phyloP scores from a whole-genome alignment of 2,797 vertebrate species.

The Ctenochaetus hawaiiensis region DNA sequence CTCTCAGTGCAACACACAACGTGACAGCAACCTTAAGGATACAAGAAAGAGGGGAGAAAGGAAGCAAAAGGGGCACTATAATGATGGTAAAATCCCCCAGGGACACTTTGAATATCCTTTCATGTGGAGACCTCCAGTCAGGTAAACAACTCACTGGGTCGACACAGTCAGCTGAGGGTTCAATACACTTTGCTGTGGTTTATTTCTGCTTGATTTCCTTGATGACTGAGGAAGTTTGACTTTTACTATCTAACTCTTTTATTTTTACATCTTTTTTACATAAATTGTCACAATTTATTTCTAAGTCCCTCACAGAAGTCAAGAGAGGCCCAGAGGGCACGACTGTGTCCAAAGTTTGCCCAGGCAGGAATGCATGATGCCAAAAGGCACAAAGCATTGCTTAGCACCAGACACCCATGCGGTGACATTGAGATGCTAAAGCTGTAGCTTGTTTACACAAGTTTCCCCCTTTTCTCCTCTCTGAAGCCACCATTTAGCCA shows the following conservation, averaged over 20 bases:
- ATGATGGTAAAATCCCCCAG: conserved; percentile 45
- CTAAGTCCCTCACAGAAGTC: conserved; percentile 15
- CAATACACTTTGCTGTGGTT: conserved; percentile 29
- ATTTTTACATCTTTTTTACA: background rate
- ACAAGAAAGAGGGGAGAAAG: conserved; percentile 34
- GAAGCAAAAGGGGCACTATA: conserved; percentile 37
- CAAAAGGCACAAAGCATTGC: conserved; percentile 70
- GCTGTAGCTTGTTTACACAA: conserved; percentile 86
- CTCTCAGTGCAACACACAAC: conserved; percentile 54
- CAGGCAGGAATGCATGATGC: conserved; percentile 66
- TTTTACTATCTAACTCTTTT: background rate
- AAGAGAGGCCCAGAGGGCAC: conserved; percentile 24
- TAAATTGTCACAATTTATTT: background rate
- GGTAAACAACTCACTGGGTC: conserved; percentile 51
- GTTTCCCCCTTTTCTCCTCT: conserved; percentile 78
- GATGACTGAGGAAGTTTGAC: background rate
- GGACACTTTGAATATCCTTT: conserved; percentile 29
- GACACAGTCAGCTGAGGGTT: conserved; percentile 38
- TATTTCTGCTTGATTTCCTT: background rate
- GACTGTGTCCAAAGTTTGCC: conserved; percentile 75
- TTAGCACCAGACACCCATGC: conserved; percentile 82
- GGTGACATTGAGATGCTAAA: conserved; percentile 85
- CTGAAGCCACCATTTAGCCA: conserved; percentile 80
- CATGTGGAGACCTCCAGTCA: conserved; percentile 38
- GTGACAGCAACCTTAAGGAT: conserved; percentile 38